Percentiles rank a stretch among this genome's conserved stretches.
Evolutionary conservation across 2,797 vertebrate species (phyloP).

Genomic region (Decapterus maruadsi): DNA sequence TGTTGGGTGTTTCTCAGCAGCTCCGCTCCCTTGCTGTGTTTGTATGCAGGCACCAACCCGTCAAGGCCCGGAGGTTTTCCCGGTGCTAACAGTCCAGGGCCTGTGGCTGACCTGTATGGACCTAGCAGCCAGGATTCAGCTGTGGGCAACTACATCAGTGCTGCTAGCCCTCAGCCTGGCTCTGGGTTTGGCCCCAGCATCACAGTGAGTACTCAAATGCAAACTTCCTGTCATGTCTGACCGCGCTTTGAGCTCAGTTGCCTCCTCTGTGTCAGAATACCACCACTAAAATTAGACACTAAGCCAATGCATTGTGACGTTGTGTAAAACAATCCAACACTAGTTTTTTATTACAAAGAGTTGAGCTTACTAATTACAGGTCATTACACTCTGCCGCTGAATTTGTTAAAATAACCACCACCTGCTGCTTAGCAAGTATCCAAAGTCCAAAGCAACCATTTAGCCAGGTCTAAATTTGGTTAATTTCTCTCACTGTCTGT

Average conservation of each 20-base stretch:
- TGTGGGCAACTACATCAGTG: conserved; percentile 91
- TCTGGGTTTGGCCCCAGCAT: conserved; percentile 96
- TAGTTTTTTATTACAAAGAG: conserved; percentile 9
- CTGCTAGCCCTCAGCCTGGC: conserved; percentile 96
- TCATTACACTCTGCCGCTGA: conserved; percentile 4
- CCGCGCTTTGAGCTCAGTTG: conserved; percentile 38
- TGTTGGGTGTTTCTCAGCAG: conserved; percentile 85
- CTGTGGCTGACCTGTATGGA: conserved; percentile 96
- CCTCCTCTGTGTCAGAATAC: conserved; percentile 39
- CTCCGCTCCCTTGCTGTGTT: conserved; percentile 88
- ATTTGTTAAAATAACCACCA: conserved; percentile 20
- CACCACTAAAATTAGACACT: conserved; percentile 47
- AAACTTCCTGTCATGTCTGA: conserved; percentile 8
- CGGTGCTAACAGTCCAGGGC: conserved; percentile 97
- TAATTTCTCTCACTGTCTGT: conserved; percentile 23
- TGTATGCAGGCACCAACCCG: conserved; percentile 95
- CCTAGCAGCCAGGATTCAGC: conserved; percentile 96
- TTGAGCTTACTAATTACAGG: conserved; percentile 35
- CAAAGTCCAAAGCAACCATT: conserved; percentile 21
- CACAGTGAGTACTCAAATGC: conserved; percentile 88
- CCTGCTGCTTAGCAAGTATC: not conserved
- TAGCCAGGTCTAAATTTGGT: not conserved
- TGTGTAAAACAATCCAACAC: conserved; percentile 21
- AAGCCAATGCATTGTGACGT: conserved; percentile 38
- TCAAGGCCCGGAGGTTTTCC: conserved; percentile 96